Conservation (phyloP, 2,797 vertebrate genomes). For the Anableps anableps region DNA sequence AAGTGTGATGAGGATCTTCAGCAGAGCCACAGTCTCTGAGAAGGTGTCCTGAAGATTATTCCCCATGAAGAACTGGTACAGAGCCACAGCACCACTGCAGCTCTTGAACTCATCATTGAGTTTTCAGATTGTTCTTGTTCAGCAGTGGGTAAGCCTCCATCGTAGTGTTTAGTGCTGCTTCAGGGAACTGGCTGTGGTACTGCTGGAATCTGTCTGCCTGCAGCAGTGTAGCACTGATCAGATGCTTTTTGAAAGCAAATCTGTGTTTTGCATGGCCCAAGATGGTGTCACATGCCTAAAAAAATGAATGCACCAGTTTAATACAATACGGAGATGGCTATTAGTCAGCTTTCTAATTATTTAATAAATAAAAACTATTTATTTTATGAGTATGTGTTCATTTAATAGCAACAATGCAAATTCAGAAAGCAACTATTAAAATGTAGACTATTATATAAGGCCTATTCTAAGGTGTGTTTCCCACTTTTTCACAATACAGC, state of each 20-base stretch:
- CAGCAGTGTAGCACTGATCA: too few relatives aligned
- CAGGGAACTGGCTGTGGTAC: too few relatives aligned
- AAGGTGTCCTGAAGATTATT: not conserved
- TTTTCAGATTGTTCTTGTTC: slow-evolving; percentile 1
- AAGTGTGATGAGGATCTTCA: not conserved
- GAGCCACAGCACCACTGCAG: slow-evolving; percentile 1
- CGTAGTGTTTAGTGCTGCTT: too few relatives aligned
- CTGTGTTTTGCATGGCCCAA: not conserved
- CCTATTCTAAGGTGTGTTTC: not conserved
- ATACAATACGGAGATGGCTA: not conserved
- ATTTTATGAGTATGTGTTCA: not conserved
- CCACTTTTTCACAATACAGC: not conserved
- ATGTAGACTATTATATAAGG: too few relatives aligned
- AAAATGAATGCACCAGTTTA: not conserved
- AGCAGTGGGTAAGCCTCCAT: not conserved
- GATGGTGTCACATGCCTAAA: not conserved
- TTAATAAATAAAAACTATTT: not conserved
- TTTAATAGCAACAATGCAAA: too few relatives aligned
- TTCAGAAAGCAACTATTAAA: not conserved
- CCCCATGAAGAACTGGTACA: not conserved
- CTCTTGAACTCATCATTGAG: not conserved
- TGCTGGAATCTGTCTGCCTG: too few relatives aligned
- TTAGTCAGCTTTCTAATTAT: not conserved
- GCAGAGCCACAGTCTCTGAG: not conserved
- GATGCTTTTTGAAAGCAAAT: too few relatives aligned